Conservation (phyloP, 2,888 invertebrate species). For the Mimachlamys varia region DNA sequence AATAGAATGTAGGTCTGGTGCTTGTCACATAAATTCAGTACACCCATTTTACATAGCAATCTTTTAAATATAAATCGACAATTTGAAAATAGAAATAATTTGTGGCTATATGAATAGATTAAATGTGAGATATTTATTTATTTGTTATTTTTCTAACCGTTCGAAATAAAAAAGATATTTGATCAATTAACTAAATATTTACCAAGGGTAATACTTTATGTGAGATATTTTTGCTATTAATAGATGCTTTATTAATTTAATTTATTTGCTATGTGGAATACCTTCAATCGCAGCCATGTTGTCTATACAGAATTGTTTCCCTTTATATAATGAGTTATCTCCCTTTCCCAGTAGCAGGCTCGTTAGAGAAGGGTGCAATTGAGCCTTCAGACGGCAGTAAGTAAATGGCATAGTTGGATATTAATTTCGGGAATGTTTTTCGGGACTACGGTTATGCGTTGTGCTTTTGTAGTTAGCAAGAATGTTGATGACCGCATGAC, state of each 20-base stretch:
- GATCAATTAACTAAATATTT: too few species aligned
- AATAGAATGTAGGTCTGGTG: too few species aligned
- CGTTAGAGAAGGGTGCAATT: slow-evolving; percentile 3
- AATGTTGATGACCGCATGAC: slow-evolving; percentile 9
- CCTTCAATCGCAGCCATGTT: not conserved
- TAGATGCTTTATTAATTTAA: not conserved
- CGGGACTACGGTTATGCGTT: slow-evolving; percentile 4
- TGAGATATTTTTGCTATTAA: not conserved
- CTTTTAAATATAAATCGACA: too few species aligned
- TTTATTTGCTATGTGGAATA: not conserved
- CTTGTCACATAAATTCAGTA: too few species aligned
- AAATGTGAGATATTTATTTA: too few species aligned
- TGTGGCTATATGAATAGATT: too few species aligned
- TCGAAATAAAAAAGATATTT: too few species aligned
- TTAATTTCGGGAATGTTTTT: not conserved
- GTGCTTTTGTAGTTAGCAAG: slow-evolving; percentile 3
- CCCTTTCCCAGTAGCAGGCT: slow-evolving; percentile 21
- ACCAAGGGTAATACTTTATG: too few species aligned
- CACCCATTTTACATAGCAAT: too few species aligned
- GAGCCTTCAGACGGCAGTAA: slow-evolving; percentile 12
- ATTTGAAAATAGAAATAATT: too few species aligned
- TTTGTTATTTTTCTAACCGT: too few species aligned
- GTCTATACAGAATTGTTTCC: not conserved
- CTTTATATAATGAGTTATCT: slow-evolving; percentile 20
- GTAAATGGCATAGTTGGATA: slow-evolving; percentile 3